Percentiles rank a stretch among this genome's conserved stretches.
These are phyloP conservation scores for Anoncus sp. DNA, from an alignment of 2,888 invertebrate species.

Conservation along the genomic window DNA sequence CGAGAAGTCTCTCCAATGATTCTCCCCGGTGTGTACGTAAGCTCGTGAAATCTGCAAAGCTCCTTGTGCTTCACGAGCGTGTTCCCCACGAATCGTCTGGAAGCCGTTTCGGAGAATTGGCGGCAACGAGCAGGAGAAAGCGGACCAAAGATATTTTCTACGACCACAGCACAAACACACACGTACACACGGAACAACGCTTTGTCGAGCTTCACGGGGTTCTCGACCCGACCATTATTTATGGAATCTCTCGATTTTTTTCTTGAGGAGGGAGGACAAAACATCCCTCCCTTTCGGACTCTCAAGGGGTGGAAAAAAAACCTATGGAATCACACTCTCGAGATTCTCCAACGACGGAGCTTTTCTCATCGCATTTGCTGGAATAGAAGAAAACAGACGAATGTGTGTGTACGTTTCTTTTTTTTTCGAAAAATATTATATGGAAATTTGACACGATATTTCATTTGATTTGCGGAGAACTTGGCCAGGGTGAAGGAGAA, in stretches of 20 bases:
- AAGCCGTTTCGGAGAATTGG: constrained; percentile 23
- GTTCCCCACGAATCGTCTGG: neutral
- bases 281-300: constrained; percentile 7
- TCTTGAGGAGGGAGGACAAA: constrained; percentile 27
- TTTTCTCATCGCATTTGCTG: constrained; percentile 29
- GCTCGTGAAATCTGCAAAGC: constrained; percentile 66
- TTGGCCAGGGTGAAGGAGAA: no score
- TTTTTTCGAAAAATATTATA: neutral
- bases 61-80: constrained; percentile 19
- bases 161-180: no score
- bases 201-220: constrained; percentile 36
- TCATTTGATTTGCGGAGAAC: no score
- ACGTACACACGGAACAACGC: no score
- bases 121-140: constrained; percentile 42
- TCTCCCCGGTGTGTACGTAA: constrained; percentile 3
- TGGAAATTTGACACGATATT: no score
- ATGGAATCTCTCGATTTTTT: constrained; percentile 61
- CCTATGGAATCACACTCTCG: constrained; percentile 36
- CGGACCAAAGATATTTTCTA: constrained; percentile 66
- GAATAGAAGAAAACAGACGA: constrained; percentile 9
- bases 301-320: constrained; percentile 52
- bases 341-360: constrained; percentile 17
- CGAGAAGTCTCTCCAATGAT: constrained; percentile 58
- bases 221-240: constrained; percentile 58
- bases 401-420: neutral